These are phyloP conservation scores for Apantesis nais DNA, from an alignment of 2,888 invertebrate genomes.

Conservation along the genomic window DNA sequence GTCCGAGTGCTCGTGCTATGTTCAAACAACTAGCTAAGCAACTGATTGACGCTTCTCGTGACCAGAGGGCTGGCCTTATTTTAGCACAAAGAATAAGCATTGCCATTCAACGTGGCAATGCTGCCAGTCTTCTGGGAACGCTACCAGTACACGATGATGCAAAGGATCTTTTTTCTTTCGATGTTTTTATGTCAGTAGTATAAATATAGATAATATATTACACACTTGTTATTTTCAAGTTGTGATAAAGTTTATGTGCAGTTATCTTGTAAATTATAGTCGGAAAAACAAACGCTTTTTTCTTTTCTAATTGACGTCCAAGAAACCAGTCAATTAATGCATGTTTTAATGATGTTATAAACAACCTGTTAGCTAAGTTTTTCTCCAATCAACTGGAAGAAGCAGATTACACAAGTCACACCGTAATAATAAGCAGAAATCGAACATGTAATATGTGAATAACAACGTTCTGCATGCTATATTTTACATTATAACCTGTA, in stretches of 20 bases:
- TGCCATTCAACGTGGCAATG: too few relatives aligned
- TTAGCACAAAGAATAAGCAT: too few relatives aligned
- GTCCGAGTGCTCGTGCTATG: too few relatives aligned
- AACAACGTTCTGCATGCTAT: conserved; percentile 14
- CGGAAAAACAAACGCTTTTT: not conserved
- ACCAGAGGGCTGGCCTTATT: too few relatives aligned
- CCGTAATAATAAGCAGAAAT: conserved; percentile 15
- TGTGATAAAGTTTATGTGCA: not conserved
- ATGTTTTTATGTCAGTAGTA: too few relatives aligned
- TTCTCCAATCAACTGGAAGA: conserved; percentile 19
- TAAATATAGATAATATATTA: too few relatives aligned
- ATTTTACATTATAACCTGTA: conserved; percentile 8
- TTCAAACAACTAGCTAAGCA: too few relatives aligned
- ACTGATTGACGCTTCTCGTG: too few relatives aligned
- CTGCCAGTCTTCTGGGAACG: too few relatives aligned
- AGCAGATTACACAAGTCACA: conserved; percentile 14
- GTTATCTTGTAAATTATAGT: not conserved
- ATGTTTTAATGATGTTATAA: conserved; percentile 22
- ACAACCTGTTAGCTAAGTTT: conserved; percentile 21
- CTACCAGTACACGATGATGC: too few relatives aligned
- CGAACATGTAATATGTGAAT: conserved; percentile 16
- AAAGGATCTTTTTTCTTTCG: too few relatives aligned
- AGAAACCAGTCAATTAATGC: conserved; percentile 13
- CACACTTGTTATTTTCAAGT: too few relatives aligned
- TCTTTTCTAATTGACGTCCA: conserved; percentile 5